Percentiles rank a stretch among this genome's conserved stretches.
phyloP scores from a whole-genome alignment of 2,888 invertebrate genomes.

The Thera britannica region DNA sequence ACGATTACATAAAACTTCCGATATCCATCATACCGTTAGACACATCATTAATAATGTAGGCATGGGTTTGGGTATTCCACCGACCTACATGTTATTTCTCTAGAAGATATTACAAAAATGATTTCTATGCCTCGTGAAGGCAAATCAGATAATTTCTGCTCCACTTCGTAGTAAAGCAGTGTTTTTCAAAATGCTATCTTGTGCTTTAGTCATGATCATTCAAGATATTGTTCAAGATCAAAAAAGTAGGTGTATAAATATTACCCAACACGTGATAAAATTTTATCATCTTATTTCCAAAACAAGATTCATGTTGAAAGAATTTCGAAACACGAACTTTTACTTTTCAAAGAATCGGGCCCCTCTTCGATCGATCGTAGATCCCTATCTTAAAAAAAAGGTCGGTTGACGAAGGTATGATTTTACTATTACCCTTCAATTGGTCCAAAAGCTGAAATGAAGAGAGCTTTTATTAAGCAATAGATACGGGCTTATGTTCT shows the following conservation, averaged over 20 bases:
- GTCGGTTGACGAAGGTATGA: slow-evolving; percentile 30
- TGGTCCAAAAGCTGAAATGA: background rate
- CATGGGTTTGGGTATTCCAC: slow-evolving; percentile 37
- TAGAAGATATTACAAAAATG: background rate
- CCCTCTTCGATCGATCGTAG: background rate
- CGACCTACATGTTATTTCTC: slow-evolving; percentile 23
- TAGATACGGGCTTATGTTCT: background rate
- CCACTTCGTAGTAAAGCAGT: no score
- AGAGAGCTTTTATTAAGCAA: background rate
- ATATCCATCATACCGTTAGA: slow-evolving; percentile 45
- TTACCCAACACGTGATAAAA: background rate
- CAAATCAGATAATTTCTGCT: background rate
- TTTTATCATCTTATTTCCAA: background rate
- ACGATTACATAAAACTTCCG: slow-evolving; percentile 55
- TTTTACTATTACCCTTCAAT: slow-evolving; percentile 18
- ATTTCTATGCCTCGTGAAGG: background rate
- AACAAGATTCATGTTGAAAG: slow-evolving; percentile 5
- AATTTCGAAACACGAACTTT: slow-evolving; percentile 9
- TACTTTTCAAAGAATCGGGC: slow-evolving; percentile 14
- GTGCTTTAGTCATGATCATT: background rate
- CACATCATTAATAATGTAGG: slow-evolving; percentile 47
- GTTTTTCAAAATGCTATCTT: no score
- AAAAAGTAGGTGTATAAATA: background rate
- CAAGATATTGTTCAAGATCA: background rate
- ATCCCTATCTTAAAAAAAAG: slow-evolving; percentile 14